Percentiles rank a stretch among this genome's conserved stretches.
Evolutionary conservation across 2,888 invertebrate species (phyloP).

Genomic region (Drosophila engyochracea): DNA sequence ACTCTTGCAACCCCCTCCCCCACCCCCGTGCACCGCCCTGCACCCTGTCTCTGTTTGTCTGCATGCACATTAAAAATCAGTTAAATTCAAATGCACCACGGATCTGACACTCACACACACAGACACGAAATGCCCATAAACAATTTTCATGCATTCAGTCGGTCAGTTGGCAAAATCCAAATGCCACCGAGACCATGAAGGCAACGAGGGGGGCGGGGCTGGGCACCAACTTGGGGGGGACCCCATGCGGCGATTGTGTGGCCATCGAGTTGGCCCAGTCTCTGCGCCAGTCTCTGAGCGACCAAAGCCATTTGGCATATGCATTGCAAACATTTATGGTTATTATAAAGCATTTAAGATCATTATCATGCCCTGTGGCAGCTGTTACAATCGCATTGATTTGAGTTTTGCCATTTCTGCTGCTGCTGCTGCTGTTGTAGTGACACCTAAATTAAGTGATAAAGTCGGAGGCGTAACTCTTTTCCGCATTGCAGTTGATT

Average conservation of each 20-base stretch:
- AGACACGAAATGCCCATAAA: constrained; percentile 62
- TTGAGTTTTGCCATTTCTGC: constrained; percentile 20
- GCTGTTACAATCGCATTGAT: constrained; percentile 59
- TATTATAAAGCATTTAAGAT: constrained; percentile 82
- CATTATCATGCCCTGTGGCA: constrained; percentile 75
- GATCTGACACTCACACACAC: constrained; percentile 40
- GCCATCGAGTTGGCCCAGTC: constrained; percentile 28
- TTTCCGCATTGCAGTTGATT: constrained; percentile 7
- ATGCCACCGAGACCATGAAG: constrained; percentile 8
- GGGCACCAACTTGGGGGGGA: constrained; percentile 6
- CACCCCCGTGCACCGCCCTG: not conserved
- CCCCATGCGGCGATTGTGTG: constrained; percentile 43
- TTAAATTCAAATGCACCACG: constrained; percentile 71
- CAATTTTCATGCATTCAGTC: constrained; percentile 70
- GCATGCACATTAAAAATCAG: constrained; percentile 75
- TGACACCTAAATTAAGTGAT: constrained; percentile 41
- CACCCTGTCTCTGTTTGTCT: constrained; percentile 1
- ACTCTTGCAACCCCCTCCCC: constrained; percentile 1
- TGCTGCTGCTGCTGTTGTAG: not conserved
- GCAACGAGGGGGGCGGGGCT: not conserved
- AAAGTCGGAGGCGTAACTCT: not conserved
- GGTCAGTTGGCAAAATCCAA: constrained; percentile 44
- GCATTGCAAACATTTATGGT: constrained; percentile 81
- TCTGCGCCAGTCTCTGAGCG: constrained; percentile 12
- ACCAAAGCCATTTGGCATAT: constrained; percentile 65